phyloP scores from a whole-genome alignment of 2,113 vertebrate species.

The Oophaga pumilio region DNA sequence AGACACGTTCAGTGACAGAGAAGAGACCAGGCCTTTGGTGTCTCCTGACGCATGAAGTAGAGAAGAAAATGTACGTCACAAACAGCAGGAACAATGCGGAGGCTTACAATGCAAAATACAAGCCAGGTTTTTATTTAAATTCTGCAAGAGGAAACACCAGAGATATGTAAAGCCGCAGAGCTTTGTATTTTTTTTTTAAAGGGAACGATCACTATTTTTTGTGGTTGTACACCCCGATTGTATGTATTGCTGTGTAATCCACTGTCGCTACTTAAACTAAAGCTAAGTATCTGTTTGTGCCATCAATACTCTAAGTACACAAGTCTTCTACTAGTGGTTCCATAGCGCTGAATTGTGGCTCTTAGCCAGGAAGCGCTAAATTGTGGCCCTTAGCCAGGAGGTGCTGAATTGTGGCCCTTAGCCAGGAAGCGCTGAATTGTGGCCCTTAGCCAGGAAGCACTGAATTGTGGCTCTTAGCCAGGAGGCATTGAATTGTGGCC shows the following conservation, averaged over 20 bases:
- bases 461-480: too few species aligned
- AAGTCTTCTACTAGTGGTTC: background rate
- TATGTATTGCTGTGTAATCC: background rate
- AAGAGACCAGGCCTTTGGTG: background rate
- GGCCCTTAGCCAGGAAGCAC: background rate
- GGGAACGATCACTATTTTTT: constrained; percentile 26
- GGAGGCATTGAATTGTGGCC: too few species aligned
- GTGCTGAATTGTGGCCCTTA: too few species aligned
- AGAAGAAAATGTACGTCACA: background rate
- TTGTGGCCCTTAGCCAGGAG: background rate
- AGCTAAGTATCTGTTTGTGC: background rate
- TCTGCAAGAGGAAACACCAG: background rate
- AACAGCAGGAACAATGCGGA: background rate
- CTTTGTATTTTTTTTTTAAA: background rate
- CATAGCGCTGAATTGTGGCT: background rate
- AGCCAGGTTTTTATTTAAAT: background rate
- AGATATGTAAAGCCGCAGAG: background rate
- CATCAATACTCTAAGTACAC: background rate
- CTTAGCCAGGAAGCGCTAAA: background rate
- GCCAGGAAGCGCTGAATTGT: background rate
- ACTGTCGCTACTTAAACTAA: background rate
- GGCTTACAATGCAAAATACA: background rate
- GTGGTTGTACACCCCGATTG: background rate
- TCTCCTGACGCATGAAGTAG: background rate
- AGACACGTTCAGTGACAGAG: background rate